Evolutionary conservation across 2,113 vertebrate genomes (phyloP), one percentile per base, ranked within the genome.

Genomic region (Seriola dumerili): DNA sequence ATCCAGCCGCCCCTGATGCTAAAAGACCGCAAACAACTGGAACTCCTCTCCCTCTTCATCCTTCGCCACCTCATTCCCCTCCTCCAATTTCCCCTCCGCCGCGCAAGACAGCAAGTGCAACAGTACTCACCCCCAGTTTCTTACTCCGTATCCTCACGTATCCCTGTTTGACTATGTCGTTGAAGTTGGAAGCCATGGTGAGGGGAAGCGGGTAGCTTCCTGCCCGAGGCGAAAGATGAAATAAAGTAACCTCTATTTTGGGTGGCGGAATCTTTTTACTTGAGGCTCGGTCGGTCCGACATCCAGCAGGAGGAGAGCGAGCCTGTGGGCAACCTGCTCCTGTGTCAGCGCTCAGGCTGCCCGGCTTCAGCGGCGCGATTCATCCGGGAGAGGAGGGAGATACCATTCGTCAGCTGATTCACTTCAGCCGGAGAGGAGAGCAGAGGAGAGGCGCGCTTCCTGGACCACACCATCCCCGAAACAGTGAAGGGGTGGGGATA

Each of bases 181-280:
- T 99, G 95, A 99, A 99, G 97, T 99, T 99, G 93, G 97, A 99
- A 95, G 98, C 98, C 98, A 99, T 99, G 94, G 95, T 94, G 72
- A 87, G 29, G 69, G 78, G 84, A 65, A 78, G 85, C 76, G 57
- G 66, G 89, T 59, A 88, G 89, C 74, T 83, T 23, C 78, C 74
- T 82, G 68, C 85, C 88, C 85, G 69, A 64, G 52, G 19, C 23
- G 14, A 14, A 38, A 29, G 57, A 80, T 12, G 1, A 12, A 63
- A 29, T 3, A 78, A 86, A 83, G 64, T 78, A 50, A 63, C 66
- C 50, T 68, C 52, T 61, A 75, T 52, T 79, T 61, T 63, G 25
- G 25, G 32, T 16, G 32, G 68, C 65, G 19, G n/a, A 64, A n/a
- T 52, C 17, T 81, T 64, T 85, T 81, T 59, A 70, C 59, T 72